Evolutionary conservation across 2,797 vertebrate species (phyloP), one percentile per base, ranked within the genome.

Genomic region (Mus spretus): DNA sequence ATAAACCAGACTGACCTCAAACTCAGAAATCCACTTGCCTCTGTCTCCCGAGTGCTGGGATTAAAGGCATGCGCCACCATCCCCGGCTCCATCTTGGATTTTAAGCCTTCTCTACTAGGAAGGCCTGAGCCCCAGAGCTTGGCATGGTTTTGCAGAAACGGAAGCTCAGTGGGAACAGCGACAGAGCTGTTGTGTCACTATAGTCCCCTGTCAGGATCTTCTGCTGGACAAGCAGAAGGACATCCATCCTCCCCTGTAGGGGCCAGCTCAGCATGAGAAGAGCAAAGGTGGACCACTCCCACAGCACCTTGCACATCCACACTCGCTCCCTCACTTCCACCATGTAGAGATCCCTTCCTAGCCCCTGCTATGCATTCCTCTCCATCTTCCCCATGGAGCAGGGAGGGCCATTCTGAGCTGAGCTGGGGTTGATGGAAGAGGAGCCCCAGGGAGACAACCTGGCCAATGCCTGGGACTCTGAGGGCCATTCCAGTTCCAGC

Each of bases 281-380:
- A 37, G 4, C 4, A 1, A 8, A 88, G 15, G 22, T 4, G n/a
- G 40, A 6, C 0, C 1, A 19, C 9, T 67, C 61, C 26, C 74
- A 12, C 61, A 34, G 3, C 0, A 0, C 28, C 0, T 8, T 77
- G 63, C 20, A 37, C 31, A 6, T 13, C 44, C 57, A 40, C 15
- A 14, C 70, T 47, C 6, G 7, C 47, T 47, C 47, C 50, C 50
- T 75, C 11, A 0, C 75, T 70, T 90, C 90, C 65, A 83, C 31
- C 6, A 28, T 4, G 34, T 10, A 26, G 22, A 90, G 24, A 8
- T 61, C 34, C 31, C 13, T 59, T 31, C 50, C 24, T 4, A 31
- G 31, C 1, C 26, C 44, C 70, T 13, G 28, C 57, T 20, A 20
- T 31, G 7, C 34, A 4, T 26, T 3, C 19, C 75, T 88, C 34